Evolutionary conservation across 2,113 vertebrate genomes (phyloP), one percentile per base, ranked within the genome.

Genomic region (Cryptotis parvus): DNA sequence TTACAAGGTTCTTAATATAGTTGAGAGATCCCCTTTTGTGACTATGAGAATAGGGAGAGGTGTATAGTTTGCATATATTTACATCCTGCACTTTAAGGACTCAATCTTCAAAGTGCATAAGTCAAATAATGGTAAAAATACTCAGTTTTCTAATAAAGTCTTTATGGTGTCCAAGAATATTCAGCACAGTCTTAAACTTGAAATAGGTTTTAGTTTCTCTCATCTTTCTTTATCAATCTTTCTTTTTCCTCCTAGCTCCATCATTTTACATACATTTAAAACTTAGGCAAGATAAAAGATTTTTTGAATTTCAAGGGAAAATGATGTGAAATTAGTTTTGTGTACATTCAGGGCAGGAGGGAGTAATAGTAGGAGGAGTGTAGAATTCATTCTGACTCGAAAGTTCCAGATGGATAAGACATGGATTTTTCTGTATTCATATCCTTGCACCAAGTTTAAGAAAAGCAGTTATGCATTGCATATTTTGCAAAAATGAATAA

Each of bases 101-200:
- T 41, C 63, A 58, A 1, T 87, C 27, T 31, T 92, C 20, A 52
- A n/a, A 63, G 10, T 77, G 35, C 55, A 75, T 11, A 68, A 74
- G 16, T 43, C 79, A 14, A 90, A 93, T 76, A 88, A 20, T 77
- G 68, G 18, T 77, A 63, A 91, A 80, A 9, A 3, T 41, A 11
- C 4, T 27, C 20, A 43, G 69, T 94, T 37, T 92, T 43, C 11
- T 77, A 58, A 89, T 9, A 84, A 6, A 49, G 9, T 33, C 11
- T 89, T 93, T 74, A 31, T 18, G 33, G 9, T 73, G 4, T 37
- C 27, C 68, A 74, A 74, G 69, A 58, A 15, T 24, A 91, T 87
- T 72, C 77, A 66, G 70, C 8, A 74, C 82, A n/a, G 63, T 72
- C 75, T 92, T 26, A 91, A 92, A 88, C 5, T 37, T 43, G 49